These are phyloP conservation scores for Hirudinaria manillensis DNA, from an alignment of 2,888 invertebrate genomes.

Conservation along the genomic window DNA sequence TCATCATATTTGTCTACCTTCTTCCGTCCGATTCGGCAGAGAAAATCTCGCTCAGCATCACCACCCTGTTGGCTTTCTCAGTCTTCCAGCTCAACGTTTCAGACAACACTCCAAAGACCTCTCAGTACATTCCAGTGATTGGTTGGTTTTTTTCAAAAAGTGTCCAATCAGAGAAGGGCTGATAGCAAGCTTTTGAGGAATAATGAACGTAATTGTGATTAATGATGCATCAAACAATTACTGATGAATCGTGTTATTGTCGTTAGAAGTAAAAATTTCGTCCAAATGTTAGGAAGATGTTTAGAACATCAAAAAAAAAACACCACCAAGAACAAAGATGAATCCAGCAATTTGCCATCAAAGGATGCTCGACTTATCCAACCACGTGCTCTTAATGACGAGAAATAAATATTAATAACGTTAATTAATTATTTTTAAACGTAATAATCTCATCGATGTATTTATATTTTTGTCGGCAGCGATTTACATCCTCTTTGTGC, in stretches of 20 bases:
- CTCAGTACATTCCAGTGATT: slow-evolving; percentile 4
- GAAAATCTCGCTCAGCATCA: slow-evolving; percentile 19
- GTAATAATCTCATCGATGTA: too few relatives aligned
- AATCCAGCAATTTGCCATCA: too few relatives aligned
- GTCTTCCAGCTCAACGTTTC: not conserved
- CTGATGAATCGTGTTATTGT: too few relatives aligned
- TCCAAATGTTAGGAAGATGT: too few relatives aligned
- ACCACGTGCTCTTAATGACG: too few relatives aligned
- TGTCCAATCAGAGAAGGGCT: not conserved
- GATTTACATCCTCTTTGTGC: slow-evolving; percentile 23
- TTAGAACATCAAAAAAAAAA: too few relatives aligned
- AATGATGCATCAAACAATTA: not conserved
- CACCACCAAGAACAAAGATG: too few relatives aligned
- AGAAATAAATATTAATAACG: too few relatives aligned
- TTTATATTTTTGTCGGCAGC: slow-evolving; percentile 5
- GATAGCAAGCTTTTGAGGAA: not conserved
- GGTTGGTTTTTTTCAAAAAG: not conserved
- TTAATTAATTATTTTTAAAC: too few relatives aligned
- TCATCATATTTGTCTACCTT: slow-evolving; percentile 28
- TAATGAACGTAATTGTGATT: not conserved
- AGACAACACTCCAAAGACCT: slow-evolving; percentile 4
- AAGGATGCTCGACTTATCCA: too few relatives aligned
- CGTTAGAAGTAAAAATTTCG: too few relatives aligned
- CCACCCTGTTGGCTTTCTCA: not conserved
- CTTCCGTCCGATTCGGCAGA: slow-evolving; percentile 15